Evolutionary conservation across 2,888 invertebrate species (phyloP).

Genomic region (Rhynchonema sp.): DNA sequence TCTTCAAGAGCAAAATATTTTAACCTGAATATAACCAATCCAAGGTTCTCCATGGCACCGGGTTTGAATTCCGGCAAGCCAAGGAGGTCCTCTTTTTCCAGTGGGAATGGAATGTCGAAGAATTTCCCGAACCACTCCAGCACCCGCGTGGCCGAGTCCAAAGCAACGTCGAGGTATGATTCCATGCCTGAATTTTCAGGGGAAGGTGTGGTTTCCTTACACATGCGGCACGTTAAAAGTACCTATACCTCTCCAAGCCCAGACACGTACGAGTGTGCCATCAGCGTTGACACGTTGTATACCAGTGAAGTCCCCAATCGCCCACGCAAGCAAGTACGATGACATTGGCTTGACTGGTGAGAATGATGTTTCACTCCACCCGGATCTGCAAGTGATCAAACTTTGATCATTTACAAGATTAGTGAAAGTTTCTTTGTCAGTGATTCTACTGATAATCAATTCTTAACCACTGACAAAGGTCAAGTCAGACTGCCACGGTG

Average conservation of each 20-base stretch:
- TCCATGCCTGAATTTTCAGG: too few relatives aligned
- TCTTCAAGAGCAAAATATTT: too few relatives aligned
- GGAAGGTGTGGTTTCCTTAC: too few relatives aligned
- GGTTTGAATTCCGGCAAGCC: neutral
- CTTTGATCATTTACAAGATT: too few relatives aligned
- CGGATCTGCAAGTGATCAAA: conserved; percentile 3
- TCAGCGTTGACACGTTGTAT: neutral
- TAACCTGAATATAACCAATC: neutral
- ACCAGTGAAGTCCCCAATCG: neutral
- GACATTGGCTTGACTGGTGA: neutral
- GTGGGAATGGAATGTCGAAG: neutral
- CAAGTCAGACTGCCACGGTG: too few relatives aligned
- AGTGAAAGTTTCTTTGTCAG: too few relatives aligned
- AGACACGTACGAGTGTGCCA: conserved; percentile 38
- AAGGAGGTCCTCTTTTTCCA: neutral
- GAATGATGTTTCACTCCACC: conserved; percentile 9
- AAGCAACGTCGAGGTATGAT: conserved; percentile 31
- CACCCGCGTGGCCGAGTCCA: conserved; percentile 14
- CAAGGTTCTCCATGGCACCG: neutral
- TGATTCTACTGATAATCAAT: too few relatives aligned
- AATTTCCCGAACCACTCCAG: conserved; percentile 30
- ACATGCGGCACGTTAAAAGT: too few relatives aligned
- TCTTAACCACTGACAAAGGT: too few relatives aligned
- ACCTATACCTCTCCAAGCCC: conserved; percentile 49
- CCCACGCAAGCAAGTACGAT: neutral